Base-by-base conservation (phyloP, 2,888 invertebrate species). In the Dyspetes luteomarginatus region DNA sequence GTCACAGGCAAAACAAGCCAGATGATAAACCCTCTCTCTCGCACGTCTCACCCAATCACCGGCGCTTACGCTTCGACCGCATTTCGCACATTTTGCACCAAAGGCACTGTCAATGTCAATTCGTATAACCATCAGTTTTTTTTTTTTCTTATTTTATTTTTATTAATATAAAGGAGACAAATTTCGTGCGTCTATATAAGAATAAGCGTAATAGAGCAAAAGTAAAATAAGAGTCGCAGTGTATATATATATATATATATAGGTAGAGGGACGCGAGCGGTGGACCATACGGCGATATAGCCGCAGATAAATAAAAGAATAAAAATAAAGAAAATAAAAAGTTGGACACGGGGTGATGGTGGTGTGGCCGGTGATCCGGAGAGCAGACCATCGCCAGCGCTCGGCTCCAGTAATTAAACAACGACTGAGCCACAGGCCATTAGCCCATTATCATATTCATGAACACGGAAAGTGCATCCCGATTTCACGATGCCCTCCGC, bases 1-100 rank as follows among this genome's bases (percentile, higher is more conserved):
- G 92, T 98, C 98, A 93, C 99, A 99, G 41, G 98, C 98, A 93
- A 99, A 99, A 93, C 99, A 99, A 67, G 98, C 98, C 91, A 99
- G 94, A 93, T 99, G 99, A 93, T 98, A 99, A 50, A 98, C 97
- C 92, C 97, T 96, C 89, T 97, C 96, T 71, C 97, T 94, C 30
- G 99, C 99, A 90, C 97, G 95, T 78, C 99, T 94, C 89, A 99
- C 98, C 98, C 98, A 99, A 93, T 99, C 98, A 68, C 97, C 96
- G 41, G 98, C 95, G 52, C 97, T 96, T 89, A 99, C 98, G 85
- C 96, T 95, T 73, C 98, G 95, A 88, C 96, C 95, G 93, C 98
- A 99, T 92, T 98, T 98, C 62, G 97, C 96, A 93, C 98, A 99
- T 93, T 98, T 98, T 77, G 97, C 97, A 82, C 97, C 97, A 93